phyloP scores from a whole-genome alignment of 2,888 invertebrate species.

The Oeneis ivallda region DNA sequence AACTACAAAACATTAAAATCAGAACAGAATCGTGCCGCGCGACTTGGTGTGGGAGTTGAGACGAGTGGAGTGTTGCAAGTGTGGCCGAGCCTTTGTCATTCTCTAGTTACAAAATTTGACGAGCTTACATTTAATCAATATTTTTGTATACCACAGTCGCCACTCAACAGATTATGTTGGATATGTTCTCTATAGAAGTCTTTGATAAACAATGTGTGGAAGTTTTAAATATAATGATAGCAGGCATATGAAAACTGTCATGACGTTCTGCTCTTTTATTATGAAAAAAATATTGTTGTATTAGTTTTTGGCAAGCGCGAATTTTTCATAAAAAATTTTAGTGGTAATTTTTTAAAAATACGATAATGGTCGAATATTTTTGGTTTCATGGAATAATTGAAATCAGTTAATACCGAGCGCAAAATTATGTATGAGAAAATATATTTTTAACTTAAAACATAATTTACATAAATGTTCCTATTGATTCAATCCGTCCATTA shows the following conservation, averaged over 20 bases:
- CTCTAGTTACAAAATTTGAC: conserved; percentile 4
- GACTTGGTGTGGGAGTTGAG: background rate
- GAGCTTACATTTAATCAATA: background rate
- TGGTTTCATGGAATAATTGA: background rate
- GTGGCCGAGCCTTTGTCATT: background rate
- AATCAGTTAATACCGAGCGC: background rate
- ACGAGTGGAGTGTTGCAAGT: background rate
- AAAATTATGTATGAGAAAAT: background rate
- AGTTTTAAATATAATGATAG: too few relatives aligned
- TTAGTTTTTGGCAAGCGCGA: too few relatives aligned
- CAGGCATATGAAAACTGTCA: too few relatives aligned
- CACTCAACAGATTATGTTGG: background rate
- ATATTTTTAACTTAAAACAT: background rate
- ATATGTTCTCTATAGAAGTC: background rate
- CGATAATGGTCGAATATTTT: background rate
- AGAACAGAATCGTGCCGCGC: too few relatives aligned
- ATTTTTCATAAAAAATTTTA: too few relatives aligned
- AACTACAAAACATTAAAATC: too few relatives aligned
- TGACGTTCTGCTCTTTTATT: too few relatives aligned
- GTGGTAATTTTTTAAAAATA: background rate
- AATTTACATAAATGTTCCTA: conserved; percentile 23
- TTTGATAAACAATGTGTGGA: background rate
- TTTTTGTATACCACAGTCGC: background rate
- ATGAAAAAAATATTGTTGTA: too few relatives aligned
- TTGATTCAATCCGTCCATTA: conserved; percentile 36